phyloP scores from a whole-genome alignment of 2,888 invertebrate species.

The Agrypnus murinus region DNA sequence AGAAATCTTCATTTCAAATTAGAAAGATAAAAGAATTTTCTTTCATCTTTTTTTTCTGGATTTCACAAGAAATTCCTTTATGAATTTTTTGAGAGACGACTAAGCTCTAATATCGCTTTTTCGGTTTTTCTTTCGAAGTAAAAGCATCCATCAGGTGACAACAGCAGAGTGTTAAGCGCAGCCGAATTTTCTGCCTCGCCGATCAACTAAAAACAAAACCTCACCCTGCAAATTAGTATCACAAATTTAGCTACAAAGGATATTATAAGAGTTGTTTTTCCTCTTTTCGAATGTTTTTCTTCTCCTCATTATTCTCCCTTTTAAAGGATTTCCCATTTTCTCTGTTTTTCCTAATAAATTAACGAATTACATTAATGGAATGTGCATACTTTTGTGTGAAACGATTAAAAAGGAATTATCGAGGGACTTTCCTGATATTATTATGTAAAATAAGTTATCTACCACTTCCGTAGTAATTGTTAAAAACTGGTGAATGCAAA shows the following conservation, averaged over 20 bases:
- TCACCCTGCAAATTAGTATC: slow-evolving; percentile 17
- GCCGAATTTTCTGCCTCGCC: slow-evolving; percentile 17
- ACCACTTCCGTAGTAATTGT: neutral
- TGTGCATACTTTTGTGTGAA: too few species aligned
- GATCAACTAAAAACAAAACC: slow-evolving; percentile 12
- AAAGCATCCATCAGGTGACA: slow-evolving; percentile 15
- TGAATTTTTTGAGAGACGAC: neutral
- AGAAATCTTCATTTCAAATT: neutral
- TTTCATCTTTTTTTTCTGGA: neutral
- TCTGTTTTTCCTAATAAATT: too few species aligned
- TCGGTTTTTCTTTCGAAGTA: neutral
- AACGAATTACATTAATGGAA: too few species aligned
- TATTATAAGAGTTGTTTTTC: neutral
- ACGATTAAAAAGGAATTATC: too few species aligned
- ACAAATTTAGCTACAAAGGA: slow-evolving; percentile 26
- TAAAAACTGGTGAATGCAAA: slow-evolving; percentile 1
- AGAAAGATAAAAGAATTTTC: neutral
- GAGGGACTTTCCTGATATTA: too few species aligned
- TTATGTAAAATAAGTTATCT: too few species aligned
- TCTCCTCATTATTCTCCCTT: too few species aligned
- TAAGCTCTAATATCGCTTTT: neutral
- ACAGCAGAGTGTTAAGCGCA: slow-evolving; percentile 10
- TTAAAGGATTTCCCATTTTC: too few species aligned
- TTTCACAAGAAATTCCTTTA: neutral
- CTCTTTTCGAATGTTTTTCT: too few species aligned